Evolutionary conservation across 2,797 vertebrate species (phyloP).

Genomic region (Pantherophis vulpinus): DNA sequence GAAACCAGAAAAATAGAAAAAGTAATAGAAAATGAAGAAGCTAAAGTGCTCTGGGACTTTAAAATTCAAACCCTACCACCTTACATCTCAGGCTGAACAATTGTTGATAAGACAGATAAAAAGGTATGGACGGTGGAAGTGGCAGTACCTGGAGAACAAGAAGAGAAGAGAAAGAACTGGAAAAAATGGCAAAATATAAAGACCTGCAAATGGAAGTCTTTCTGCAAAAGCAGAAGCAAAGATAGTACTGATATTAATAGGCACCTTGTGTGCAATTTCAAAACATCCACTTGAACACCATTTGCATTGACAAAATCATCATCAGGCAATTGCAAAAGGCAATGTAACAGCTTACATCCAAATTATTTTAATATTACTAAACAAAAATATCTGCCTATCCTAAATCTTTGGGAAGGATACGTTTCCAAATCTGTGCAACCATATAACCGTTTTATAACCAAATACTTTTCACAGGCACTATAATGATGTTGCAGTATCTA

Average conservation of each 20-base stretch:
- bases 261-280: neutral
- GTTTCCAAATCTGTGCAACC: neutral
- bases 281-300: neutral
- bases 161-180: neutral
- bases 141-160: neutral
- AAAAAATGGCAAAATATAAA: neutral
- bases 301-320: too few relatives aligned
- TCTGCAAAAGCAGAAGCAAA: neutral
- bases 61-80: too few relatives aligned
- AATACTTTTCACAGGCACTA: neutral
- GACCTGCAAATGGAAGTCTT: neutral
- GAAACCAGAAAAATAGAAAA: too few relatives aligned
- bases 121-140: neutral
- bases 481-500: neutral
- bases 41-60: too few relatives aligned
- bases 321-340: neutral
- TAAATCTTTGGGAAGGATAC: neutral
- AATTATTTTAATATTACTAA: neutral
- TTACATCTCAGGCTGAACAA: too few relatives aligned
- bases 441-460: neutral
- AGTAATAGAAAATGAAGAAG: too few relatives aligned
- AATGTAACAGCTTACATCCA: neutral
- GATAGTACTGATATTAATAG: neutral
- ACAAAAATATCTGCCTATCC: neutral
- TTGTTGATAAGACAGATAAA: neutral